Evolutionary conservation across 2,113 vertebrate species (phyloP).

Genomic region (Cynopterus brachyotis): DNA sequence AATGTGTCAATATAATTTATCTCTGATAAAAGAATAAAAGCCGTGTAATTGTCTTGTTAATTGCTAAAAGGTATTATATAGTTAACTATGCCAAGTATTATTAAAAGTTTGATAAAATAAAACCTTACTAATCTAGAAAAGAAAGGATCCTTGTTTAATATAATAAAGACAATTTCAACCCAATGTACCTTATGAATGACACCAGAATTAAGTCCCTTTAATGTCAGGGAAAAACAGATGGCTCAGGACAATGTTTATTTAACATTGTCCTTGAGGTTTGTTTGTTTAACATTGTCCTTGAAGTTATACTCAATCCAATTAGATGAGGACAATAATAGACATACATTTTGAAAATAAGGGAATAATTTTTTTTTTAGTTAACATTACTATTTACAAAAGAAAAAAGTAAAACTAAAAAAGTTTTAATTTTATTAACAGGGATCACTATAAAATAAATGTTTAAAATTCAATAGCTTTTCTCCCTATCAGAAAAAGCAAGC

Average conservation of each 20-base stretch:
- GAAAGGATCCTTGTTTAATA: conserved; percentile 4
- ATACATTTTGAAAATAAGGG: neutral
- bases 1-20: conserved; percentile 11
- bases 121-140: conserved; percentile 41
- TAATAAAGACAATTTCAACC: conserved; percentile 34
- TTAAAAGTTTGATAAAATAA: conserved; percentile 29
- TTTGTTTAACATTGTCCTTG: conserved; percentile 29
- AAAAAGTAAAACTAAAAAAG: neutral
- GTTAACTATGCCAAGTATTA: neutral
- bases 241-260: neutral
- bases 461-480: conserved; percentile 22
- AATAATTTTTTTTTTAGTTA: neutral
- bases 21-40: conserved; percentile 37
- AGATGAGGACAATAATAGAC: neutral
- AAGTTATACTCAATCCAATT: conserved; percentile 3
- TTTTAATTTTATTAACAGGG: conserved; percentile 1
- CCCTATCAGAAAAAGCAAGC: neutral
- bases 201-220: conserved; percentile 41
- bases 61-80: conserved; percentile 11
- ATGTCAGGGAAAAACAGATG: neutral
- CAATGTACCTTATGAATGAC: neutral
- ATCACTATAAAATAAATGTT: conserved; percentile 32
- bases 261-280: conserved; percentile 44
- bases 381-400: neutral
- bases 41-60: neutral